phyloP scores from a whole-genome alignment of 2,797 vertebrate species.

The Sebastes iracundus region DNA sequence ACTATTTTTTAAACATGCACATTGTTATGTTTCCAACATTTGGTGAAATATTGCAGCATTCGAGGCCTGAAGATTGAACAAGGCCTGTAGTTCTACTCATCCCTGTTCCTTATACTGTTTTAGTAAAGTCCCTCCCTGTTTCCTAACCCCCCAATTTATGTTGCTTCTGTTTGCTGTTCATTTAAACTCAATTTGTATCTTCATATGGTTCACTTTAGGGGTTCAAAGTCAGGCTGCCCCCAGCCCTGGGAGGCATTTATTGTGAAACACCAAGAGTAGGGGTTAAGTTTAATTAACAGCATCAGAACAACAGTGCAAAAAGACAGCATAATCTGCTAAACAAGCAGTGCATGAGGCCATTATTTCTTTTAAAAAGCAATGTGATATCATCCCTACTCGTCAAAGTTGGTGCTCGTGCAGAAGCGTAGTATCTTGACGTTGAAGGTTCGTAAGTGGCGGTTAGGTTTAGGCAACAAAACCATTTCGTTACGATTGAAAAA shows the following conservation, averaged over 20 bases:
- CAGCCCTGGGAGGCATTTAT: not conserved
- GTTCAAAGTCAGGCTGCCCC: not conserved
- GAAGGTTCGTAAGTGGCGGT: too few species aligned
- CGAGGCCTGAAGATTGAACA: not conserved
- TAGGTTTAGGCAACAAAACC: too few species aligned
- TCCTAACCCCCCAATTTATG: not conserved
- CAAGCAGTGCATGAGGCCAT: too few species aligned
- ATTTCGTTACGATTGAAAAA: too few species aligned
- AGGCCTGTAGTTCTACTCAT: not conserved
- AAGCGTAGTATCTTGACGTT: too few species aligned
- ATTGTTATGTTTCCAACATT: not conserved
- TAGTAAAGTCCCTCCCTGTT: not conserved
- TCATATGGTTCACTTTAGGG: not conserved
- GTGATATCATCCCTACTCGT: too few species aligned
- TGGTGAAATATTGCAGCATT: not conserved
- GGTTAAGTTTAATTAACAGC: too few species aligned
- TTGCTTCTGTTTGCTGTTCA: not conserved
- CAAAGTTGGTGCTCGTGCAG: too few species aligned
- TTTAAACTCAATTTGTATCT: not conserved
- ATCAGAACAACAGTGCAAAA: not conserved
- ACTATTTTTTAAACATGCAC: not conserved
- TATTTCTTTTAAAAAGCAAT: too few species aligned
- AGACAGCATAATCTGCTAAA: not conserved
- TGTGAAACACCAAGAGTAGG: not conserved
- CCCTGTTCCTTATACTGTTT: not conserved